Conservation (phyloP, 1,140 invertebrate species). For the Pogonomyrmex barbatus region DNA sequence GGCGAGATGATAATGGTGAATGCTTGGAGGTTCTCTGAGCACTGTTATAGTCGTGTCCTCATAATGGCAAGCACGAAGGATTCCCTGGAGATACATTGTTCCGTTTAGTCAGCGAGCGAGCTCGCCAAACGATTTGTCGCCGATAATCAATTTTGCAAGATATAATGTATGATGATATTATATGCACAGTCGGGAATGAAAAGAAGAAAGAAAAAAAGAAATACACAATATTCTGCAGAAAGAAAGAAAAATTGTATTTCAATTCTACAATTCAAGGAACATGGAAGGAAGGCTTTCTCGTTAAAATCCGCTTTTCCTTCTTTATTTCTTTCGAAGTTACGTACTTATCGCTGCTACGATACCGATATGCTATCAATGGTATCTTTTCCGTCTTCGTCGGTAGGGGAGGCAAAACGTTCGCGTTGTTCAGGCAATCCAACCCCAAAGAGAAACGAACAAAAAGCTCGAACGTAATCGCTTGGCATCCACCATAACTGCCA, state of each 20-base stretch:
- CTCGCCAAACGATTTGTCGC: slow-evolving; percentile 47
- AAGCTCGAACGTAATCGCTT: slow-evolving; percentile 34
- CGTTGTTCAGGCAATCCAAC: background rate
- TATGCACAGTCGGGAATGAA: background rate
- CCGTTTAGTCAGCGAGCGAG: slow-evolving; percentile 22
- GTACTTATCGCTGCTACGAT: background rate
- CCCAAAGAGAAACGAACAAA: background rate
- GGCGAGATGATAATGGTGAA: slow-evolving; percentile 44
- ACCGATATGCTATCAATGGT: background rate
- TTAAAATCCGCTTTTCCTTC: background rate
- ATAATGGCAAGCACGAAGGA: slow-evolving; percentile 55
- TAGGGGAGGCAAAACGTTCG: background rate
- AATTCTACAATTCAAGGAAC: background rate
- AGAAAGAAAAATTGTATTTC: background rate
- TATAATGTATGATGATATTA: background rate
- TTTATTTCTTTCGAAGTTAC: background rate
- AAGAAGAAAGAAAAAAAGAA: background rate
- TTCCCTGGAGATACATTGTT: slow-evolving; percentile 25
- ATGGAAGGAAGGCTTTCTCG: background rate
- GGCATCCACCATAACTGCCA: slow-evolving; percentile 13
- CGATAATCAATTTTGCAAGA: slow-evolving; percentile 5
- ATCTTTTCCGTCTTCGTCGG: background rate
- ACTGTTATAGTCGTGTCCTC: slow-evolving; percentile 29
- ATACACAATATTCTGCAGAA: background rate
- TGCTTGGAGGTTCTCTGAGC: slow-evolving; percentile 14